A percentile compares a stretch with the other conserved stretches of the same genome.
phyloP scores from a whole-genome alignment of 1,140 invertebrate species.

The Phymastichus coffea region DNA sequence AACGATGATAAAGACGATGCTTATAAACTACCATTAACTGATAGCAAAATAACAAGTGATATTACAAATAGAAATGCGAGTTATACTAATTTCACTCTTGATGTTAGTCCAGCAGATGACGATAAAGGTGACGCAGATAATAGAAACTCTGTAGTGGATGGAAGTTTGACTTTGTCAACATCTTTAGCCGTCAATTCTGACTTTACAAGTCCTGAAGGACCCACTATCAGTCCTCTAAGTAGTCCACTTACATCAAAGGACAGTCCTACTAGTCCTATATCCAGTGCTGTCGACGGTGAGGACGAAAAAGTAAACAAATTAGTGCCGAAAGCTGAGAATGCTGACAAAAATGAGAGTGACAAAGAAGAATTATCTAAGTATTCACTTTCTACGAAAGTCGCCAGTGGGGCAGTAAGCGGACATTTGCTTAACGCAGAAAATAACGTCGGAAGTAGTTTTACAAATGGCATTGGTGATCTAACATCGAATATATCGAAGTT shows the following conservation, averaged over 20 bases:
- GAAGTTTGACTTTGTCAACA: conserved; percentile 27
- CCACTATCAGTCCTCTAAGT: conserved; percentile 37
- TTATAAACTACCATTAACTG: too few species aligned
- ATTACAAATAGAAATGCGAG: too few species aligned
- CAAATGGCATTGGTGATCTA: conserved; percentile 23
- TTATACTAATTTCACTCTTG: too few species aligned
- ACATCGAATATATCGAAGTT: conserved; percentile 37
- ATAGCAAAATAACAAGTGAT: too few species aligned
- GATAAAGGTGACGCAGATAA: conserved; percentile 35
- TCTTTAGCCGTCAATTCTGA: conserved; percentile 38
- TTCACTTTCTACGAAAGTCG: too few species aligned
- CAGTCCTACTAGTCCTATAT: conserved; percentile 38
- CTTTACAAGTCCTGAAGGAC: conserved; percentile 37
- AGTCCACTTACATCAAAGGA: conserved; percentile 40
- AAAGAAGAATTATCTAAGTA: conserved; percentile 24
- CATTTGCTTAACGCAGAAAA: conserved; percentile 5
- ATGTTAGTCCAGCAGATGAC: conserved; percentile 39
- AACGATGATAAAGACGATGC: too few species aligned
- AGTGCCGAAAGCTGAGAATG: background rate
- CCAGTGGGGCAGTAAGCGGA: background rate
- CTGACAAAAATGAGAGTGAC: conserved; percentile 25
- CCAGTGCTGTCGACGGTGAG: conserved; percentile 22
- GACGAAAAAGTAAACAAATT: conserved; percentile 15
- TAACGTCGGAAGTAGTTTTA: conserved; percentile 3
- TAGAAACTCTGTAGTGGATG: too few species aligned